These are phyloP conservation scores for Drosophila seclusa DNA, from an alignment of 2,888 invertebrate species.

Conservation along the genomic window DNA sequence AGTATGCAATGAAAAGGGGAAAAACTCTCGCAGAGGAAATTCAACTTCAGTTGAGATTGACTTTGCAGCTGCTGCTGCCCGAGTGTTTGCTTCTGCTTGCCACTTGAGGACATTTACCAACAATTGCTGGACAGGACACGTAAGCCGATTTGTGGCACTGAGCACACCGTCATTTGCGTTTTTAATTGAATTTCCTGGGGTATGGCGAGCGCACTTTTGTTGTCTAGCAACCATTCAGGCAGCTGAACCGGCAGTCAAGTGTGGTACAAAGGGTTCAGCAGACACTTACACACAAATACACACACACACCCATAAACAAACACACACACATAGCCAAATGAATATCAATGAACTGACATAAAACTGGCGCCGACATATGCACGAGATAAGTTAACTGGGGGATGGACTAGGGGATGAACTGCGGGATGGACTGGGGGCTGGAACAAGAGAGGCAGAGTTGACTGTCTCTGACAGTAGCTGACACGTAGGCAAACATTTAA, in stretches of 20 bases:
- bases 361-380: slow-evolving; percentile 59
- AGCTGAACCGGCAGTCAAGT: slow-evolving; percentile 52
- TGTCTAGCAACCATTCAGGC: slow-evolving; percentile 38
- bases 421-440: neutral
- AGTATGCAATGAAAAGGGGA: slow-evolving; percentile 64
- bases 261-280: slow-evolving; percentile 38
- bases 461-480: slow-evolving; percentile 69
- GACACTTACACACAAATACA: slow-evolving; percentile 1
- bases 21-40: slow-evolving; percentile 49
- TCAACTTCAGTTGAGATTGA: slow-evolving; percentile 71
- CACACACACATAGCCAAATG: slow-evolving; percentile 52
- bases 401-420: neutral
- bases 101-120: slow-evolving; percentile 29
- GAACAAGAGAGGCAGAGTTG: slow-evolving; percentile 17
- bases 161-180: slow-evolving; percentile 53
- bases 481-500: slow-evolving; percentile 78
- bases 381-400: slow-evolving; percentile 11
- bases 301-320: slow-evolving; percentile 41
- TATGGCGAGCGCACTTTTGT: slow-evolving; percentile 20
- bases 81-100: slow-evolving; percentile 11
- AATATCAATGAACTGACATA: slow-evolving; percentile 79
- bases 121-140: slow-evolving; percentile 33
- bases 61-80: slow-evolving; percentile 36
- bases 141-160: slow-evolving; percentile 66
- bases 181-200: slow-evolving; percentile 67